These are phyloP conservation scores for Accipiter virgatus DNA, from an alignment of 2,113 vertebrate genomes.

Conservation along the genomic window DNA sequence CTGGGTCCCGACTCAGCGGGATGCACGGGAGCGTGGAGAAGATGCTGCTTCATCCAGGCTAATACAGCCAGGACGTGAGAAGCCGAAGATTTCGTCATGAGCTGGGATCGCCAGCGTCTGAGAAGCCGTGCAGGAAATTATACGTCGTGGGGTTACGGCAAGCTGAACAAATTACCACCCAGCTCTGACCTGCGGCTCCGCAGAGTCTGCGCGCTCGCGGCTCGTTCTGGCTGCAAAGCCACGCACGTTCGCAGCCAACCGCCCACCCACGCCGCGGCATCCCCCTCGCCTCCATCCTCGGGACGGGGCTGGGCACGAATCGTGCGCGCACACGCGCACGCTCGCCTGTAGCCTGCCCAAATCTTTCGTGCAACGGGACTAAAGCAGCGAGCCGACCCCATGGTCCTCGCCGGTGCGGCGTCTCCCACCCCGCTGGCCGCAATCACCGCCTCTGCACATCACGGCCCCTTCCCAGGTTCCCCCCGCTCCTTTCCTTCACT, in stretches of 20 bases:
- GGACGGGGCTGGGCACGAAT: not conserved
- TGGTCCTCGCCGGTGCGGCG: accelerated
- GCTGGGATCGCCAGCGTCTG: not conserved
- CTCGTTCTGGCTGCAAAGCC: not conserved
- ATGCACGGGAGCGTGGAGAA: accelerated
- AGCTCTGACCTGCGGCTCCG: not conserved
- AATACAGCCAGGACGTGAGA: not conserved
- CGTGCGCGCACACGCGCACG: accelerated
- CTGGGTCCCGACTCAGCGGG: not conserved
- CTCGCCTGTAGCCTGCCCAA: accelerated
- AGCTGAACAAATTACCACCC: not conserved
- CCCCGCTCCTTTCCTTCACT: accelerated
- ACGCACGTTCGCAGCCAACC: accelerated
- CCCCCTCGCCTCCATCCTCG: not conserved
- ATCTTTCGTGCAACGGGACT: accelerated
- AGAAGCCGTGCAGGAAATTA: conserved; percentile 20
- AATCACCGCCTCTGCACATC: not conserved
- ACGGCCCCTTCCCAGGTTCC: not conserved
- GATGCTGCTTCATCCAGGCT: not conserved
- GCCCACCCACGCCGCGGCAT: accelerated
- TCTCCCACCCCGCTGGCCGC: not conserved
- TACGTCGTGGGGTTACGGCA: not conserved
- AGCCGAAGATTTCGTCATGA: not conserved
- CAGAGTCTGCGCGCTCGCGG: not conserved
- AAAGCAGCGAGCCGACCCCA: accelerated